Evolutionary conservation across 2,113 vertebrate genomes (phyloP), one percentile per base, ranked within the genome.

Genomic region (Pyxicephalus adspersus): DNA sequence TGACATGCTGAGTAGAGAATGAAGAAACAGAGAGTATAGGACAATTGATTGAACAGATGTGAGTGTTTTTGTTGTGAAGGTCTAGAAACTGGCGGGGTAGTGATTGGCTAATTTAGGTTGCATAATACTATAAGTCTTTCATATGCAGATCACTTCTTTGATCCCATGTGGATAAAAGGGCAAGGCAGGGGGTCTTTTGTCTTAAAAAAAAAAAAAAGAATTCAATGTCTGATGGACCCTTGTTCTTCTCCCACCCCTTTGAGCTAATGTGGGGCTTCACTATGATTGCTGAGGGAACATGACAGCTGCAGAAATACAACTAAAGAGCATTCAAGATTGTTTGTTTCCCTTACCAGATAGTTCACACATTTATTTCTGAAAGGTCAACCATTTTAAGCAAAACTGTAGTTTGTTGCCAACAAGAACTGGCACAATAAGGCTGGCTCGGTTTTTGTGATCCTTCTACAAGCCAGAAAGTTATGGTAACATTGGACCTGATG

Each of bases 191-290:
- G 87, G 89, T 85, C 85, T 92, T 96, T 97, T 95, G 93, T 96
- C 90, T 93, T 90, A 87, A 87, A 95, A 91, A 92, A 95, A 91
- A 92, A 95, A 94, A 88, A 94, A 94, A 92, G 94, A 94, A 94
- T 63, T 28, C 18, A n/a, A 11, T 81, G 68, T 96, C 95, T 96
- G 94, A 91, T 57, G 76, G 89, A 81, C 84, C 88, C 85, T 90
- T 91, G 86, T 91, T 88, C 89, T 73, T 9, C 82, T 45, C n/a
- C 60, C 84, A 68, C 85, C 80, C 31, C 86, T 87, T 64, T 31
- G 28, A 57, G n/a, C 38, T 78, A 65, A 65, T 64, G 52, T 50
- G 52, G 34, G 38, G 26, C 72, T 80, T 72, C 68, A 63, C 66
- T 29, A 64, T 34, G 54, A 57, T 58, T 67, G 25, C 76, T 57